Base-by-base conservation (phyloP, 1,140 invertebrate species). In the Zophobas atratus region DNA sequence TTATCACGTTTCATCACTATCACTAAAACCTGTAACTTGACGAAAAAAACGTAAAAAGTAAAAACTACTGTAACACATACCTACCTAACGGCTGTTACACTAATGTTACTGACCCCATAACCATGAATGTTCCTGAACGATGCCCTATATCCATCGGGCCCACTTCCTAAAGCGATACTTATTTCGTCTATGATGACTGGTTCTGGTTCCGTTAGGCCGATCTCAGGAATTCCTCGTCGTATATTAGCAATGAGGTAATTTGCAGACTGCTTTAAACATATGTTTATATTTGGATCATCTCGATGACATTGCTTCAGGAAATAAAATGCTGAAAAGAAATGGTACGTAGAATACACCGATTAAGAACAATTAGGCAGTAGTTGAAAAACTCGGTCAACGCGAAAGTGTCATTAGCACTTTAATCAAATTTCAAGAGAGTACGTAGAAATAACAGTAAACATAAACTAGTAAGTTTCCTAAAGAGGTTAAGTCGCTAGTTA, bases 141-240 rank as follows among this genome's bases (percentile, higher is more conserved):
- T 0, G 93, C 94, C 48, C 92, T 89, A 86, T 95, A 95, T 0
- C 93, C 93, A 84, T 95, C 91, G 0, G 94, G 93, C 0, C 93
- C 94, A 2, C 88, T 91, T 53, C 94, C 94, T 51, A 95, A 85
- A 0, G 93, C 88, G 55, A 95, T 93, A n/a, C 93, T 91, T 48
- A 95, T 90, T 85, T 95, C 93, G 84, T 95, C 94, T 6, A 95
- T 91, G 1, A 93, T 84, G 56, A 95, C 93, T 0, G 93, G 93
- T 79, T 95, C 94, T 0, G 93, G 90, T 86, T 92, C 89, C 77
- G 88, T 88, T 43, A 92, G 88, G 56, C 89, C 91, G 53, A 93
- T 81, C 83, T 93, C 92, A 4, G 92, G 92, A 55, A 92, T 90
- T 55, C 92, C 92, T 76, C 85, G 79, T 75, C 91, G 90, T 75